Evolutionary conservation across 2,797 vertebrate species (phyloP).

Genomic region (Ctenopoma multispine): DNA sequence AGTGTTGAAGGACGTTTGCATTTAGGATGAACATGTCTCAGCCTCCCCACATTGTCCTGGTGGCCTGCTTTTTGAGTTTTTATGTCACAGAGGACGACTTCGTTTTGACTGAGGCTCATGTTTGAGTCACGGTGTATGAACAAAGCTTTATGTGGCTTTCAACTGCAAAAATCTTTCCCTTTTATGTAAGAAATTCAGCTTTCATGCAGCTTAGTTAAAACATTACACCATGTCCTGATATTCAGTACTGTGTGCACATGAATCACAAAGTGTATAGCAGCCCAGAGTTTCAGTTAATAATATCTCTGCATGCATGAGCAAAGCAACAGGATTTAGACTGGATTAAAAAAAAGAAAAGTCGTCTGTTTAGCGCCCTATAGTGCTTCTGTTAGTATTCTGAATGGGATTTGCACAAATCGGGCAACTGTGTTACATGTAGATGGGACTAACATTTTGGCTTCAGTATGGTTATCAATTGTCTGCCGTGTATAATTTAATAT

Average conservation of each 20-base stretch:
- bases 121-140: not conserved
- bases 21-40: not conserved
- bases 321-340: slow-evolving; percentile 3
- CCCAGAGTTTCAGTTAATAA: not conserved
- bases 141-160: not conserved
- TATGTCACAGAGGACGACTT: no score
- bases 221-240: not conserved
- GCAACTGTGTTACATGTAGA: no score
- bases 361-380: not conserved
- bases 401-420: no score
- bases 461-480: no score
- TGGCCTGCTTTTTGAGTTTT: not conserved
- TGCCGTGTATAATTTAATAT: no score
- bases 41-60: not conserved
- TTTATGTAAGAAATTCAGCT: not conserved
- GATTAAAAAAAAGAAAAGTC: slow-evolving; percentile 7
- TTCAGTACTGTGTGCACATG: not conserved
- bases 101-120: not conserved
- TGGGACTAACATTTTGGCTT: no score
- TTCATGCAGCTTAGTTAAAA: not conserved
- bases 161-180: not conserved
- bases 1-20: not conserved
- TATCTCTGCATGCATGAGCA: not conserved
- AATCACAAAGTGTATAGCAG: not conserved
- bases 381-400: not conserved